Percentiles rank a stretch among this genome's conserved stretches.
Evolutionary conservation across 2,113 vertebrate species (phyloP).

Genomic region (Copsychus sechellarum): DNA sequence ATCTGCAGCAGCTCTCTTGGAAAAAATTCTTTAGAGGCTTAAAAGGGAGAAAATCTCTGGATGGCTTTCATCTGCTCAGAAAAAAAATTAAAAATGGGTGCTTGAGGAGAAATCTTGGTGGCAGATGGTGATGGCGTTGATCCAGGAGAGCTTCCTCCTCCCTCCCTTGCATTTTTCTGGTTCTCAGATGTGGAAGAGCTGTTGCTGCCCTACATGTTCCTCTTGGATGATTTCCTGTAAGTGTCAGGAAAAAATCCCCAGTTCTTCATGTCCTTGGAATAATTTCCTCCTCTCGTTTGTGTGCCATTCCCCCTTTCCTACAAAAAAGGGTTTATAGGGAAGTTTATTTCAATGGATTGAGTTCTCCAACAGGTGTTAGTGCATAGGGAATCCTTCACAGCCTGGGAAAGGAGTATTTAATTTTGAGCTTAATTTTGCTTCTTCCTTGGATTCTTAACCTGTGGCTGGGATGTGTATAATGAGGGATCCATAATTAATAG

Average conservation of each 20-base stretch:
- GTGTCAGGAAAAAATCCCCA: background rate
- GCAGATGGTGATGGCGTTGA: background rate
- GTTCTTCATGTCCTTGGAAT: background rate
- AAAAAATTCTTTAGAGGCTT: background rate
- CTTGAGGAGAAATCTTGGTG: background rate
- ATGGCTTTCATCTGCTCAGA: background rate
- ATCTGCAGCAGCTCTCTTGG: background rate
- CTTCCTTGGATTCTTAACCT: conserved; percentile 4
- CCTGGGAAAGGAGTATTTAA: background rate
- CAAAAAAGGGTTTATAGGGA: background rate
- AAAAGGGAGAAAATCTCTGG: background rate
- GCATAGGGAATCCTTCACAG: rapidly evolving
- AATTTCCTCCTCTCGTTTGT: background rate
- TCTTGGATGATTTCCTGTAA: background rate
- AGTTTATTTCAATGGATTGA: background rate
- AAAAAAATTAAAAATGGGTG: background rate
- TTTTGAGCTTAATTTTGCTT: background rate
- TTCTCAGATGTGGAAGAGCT: background rate
- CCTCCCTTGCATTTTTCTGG: background rate
- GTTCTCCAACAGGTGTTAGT: background rate
- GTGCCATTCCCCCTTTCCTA: background rate
- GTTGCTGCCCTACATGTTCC: background rate
- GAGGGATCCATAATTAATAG: conserved; percentile 44
- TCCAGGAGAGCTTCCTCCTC: conserved; percentile 46
- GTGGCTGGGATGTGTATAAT: background rate